These are phyloP conservation scores for Tenualosa ilisha DNA, from an alignment of 2,797 vertebrate genomes.

Conservation along the genomic window DNA sequence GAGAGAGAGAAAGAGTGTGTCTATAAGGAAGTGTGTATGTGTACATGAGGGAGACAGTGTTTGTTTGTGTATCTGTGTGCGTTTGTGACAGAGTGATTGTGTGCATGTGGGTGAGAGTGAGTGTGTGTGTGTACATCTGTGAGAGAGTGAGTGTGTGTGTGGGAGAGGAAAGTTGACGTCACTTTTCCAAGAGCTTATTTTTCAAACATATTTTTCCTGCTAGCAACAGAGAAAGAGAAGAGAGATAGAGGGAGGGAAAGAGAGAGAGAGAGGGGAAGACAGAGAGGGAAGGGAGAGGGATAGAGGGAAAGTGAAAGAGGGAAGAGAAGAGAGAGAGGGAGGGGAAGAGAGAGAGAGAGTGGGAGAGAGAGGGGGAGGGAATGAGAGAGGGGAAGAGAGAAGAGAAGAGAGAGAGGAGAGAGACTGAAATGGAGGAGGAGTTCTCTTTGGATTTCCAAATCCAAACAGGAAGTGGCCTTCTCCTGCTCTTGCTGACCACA, in stretches of 20 bases:
- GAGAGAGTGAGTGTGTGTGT: background rate
- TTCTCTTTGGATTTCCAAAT: background rate
- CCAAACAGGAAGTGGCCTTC: constrained; percentile 9
- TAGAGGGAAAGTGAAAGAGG: background rate
- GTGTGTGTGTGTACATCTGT: background rate
- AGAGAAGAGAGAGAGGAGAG: background rate
- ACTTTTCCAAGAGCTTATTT: constrained; percentile 21
- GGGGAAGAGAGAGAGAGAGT: no score
- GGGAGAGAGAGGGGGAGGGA: background rate
- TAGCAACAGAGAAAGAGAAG: background rate
- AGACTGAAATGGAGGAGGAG: background rate
- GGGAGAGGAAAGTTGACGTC: constrained; percentile 17
- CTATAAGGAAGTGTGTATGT: background rate
- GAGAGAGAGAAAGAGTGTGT: background rate
- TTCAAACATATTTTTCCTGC: constrained; percentile 17
- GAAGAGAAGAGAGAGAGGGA: background rate
- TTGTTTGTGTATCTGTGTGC: background rate
- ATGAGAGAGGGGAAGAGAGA: no score
- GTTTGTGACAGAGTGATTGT: background rate
- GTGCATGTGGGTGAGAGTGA: background rate
- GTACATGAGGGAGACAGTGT: background rate
- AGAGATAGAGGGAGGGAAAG: background rate
- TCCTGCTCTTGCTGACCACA: background rate
- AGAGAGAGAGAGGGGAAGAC: background rate
- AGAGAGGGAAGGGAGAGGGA: background rate